These are phyloP conservation scores for Phoxinus phoxinus DNA, from an alignment of 2,113 vertebrate species.

Conservation along the genomic window DNA sequence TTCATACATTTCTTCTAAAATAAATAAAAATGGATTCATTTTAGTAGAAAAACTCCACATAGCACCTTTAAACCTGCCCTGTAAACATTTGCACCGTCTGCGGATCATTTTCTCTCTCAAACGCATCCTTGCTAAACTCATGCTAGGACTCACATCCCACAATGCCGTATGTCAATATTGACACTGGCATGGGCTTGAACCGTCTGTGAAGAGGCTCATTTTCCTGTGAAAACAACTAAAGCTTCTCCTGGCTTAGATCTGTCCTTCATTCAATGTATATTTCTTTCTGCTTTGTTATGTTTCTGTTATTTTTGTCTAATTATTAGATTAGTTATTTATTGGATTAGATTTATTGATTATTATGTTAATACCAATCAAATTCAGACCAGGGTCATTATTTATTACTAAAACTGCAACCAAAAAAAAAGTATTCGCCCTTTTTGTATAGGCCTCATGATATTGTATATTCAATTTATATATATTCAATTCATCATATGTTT, in stretches of 20 bases:
- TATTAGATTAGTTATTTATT: too few relatives aligned
- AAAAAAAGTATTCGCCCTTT: too few relatives aligned
- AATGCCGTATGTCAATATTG: slow-evolving; percentile 72
- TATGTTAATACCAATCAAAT: background rate
- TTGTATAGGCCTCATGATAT: too few relatives aligned
- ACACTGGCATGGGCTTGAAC: slow-evolving; percentile 60
- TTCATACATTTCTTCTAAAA: too few relatives aligned
- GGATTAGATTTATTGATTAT: background rate
- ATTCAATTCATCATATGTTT: too few relatives aligned
- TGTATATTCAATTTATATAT: too few relatives aligned
- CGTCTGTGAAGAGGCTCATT: slow-evolving; percentile 19
- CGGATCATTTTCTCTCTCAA: background rate
- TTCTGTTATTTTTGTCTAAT: background rate
- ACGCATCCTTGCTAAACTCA: background rate
- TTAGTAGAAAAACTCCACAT: too few relatives aligned
- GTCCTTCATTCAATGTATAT: background rate
- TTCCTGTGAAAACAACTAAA: background rate
- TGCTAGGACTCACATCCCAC: slow-evolving; percentile 32
- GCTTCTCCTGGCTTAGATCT: background rate
- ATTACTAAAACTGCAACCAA: background rate
- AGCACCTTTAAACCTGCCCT: background rate
- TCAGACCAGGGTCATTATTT: background rate
- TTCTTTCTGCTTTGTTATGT: background rate
- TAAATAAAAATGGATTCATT: too few relatives aligned
- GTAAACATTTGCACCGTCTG: background rate